Base-by-base conservation (phyloP, 1,140 invertebrate genomes). In the Cotesia chilonis region DNA sequence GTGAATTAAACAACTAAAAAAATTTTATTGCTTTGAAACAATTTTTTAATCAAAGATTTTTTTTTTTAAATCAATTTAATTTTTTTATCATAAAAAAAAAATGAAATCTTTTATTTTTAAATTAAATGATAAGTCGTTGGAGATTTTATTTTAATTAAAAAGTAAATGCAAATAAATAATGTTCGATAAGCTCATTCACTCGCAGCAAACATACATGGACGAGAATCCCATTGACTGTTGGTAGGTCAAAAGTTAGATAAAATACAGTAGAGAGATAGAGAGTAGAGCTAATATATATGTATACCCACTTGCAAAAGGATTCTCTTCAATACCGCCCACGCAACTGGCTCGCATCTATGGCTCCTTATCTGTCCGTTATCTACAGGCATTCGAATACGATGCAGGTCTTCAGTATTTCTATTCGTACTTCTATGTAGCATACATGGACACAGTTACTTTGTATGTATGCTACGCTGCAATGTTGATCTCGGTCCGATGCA, bases 361-460 rank as follows among this genome's bases (percentile, higher is more conserved):
- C 12, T 37, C 68, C 68, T 69, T 69, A 69, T 69, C 68, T 41
- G 55, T 60, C 41, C 37, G 35, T 54, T 68, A 68, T 68, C 66
- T 17, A 35, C 10, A 41, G n/a, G 68, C 55, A 59, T 69, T 69
- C 68, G 54, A 69, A 61, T 59, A 68, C 54, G 20, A 20, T 36
- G 68, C 12, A 52, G 47, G 36, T 41, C 4, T 61, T 3, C 28
- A 28, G 28, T 28, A 28, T 28, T 60, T 69, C 57, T 59, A 55
- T 68, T 69, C 36, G 55, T 59, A 59, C 20, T 52, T n/a, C n/a
- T 37, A 12, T 63, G 3, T 17, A 60, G 20, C 55, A 57, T 17
- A 57, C 20, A 28, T 47, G 41, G 38, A 41, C 5, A 17, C 28
- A 35, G 14, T 28, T 28, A 60, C 28, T 28, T 60, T 9, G 36